These are phyloP conservation scores for Frankliniella intonsa DNA, from an alignment of 2,888 invertebrate species.

Conservation along the genomic window DNA sequence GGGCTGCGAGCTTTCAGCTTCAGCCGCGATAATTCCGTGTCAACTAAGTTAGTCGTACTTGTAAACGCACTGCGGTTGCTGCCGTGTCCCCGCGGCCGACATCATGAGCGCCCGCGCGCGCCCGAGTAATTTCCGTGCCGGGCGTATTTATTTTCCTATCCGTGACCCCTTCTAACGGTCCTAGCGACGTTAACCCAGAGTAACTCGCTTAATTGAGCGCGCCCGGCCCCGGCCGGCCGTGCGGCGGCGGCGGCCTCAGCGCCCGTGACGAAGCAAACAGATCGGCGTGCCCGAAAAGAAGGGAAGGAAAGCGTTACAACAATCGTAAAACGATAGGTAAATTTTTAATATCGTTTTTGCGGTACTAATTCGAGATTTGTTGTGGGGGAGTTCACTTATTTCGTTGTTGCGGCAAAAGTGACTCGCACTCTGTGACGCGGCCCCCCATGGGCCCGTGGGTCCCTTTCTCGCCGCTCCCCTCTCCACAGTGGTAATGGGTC, in stretches of 20 bases:
- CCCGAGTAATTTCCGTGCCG: neutral
- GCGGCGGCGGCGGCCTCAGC: neutral
- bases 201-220: constrained; percentile 8
- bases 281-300: constrained; percentile 5
- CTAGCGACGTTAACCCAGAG: neutral
- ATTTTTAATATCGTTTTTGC: too few species aligned
- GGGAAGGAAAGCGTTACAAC: neutral
- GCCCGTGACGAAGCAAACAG: neutral
- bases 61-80: neutral
- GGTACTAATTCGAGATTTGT: too few species aligned
- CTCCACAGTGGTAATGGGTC: neutral
- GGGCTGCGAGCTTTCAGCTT: neutral
- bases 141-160: too few species aligned
- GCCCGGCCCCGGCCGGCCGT: neutral
- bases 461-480: too few species aligned
- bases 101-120: neutral
- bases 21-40: constrained; percentile 21
- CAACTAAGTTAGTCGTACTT: neutral
- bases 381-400: too few species aligned
- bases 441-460: too few species aligned
- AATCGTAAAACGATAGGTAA: too few species aligned
- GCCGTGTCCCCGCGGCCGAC: neutral
- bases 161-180: too few species aligned
- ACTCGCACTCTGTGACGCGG: too few species aligned
- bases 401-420: too few species aligned